A percentile compares a stretch with the other conserved stretches of the same genome.
Conservation (phyloP, 2,888 invertebrate species). For the Poecilus cupreus region DNA sequence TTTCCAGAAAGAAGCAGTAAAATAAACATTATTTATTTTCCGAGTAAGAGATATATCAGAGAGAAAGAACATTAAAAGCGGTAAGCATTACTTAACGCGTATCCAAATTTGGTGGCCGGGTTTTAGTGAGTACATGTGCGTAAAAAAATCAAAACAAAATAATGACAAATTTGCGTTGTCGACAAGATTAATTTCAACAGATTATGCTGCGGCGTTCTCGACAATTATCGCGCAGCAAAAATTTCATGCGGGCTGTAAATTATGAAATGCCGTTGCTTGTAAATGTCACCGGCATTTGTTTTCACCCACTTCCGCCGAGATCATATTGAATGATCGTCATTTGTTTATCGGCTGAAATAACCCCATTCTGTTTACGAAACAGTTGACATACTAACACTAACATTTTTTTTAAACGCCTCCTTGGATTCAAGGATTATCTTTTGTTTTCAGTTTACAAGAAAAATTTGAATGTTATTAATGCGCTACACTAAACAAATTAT, state of each 20-base stretch:
- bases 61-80: too few species aligned
- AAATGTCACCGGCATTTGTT: conserved; percentile 13
- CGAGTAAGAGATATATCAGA: too few species aligned
- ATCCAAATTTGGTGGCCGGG: not conserved
- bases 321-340: not conserved
- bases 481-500: too few species aligned
- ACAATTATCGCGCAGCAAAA: too few species aligned
- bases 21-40: too few species aligned
- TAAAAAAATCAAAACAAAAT: not conserved
- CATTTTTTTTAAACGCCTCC: not conserved
- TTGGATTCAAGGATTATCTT: not conserved
- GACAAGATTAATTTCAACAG: not conserved
- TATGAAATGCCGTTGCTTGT: not conserved
- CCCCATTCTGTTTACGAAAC: too few species aligned
- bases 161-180: not conserved
- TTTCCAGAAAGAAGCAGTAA: not conserved
- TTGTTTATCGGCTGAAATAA: not conserved
- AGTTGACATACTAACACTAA: too few species aligned
- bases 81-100: too few species aligned
- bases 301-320: not conserved
- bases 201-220: not conserved
- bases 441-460: not conserved
- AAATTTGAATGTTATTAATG: not conserved
- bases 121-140: too few species aligned
- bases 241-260: too few species aligned